Evolutionary conservation across 2,888 invertebrate genomes (phyloP).

Genomic region (Troides aeacus): DNA sequence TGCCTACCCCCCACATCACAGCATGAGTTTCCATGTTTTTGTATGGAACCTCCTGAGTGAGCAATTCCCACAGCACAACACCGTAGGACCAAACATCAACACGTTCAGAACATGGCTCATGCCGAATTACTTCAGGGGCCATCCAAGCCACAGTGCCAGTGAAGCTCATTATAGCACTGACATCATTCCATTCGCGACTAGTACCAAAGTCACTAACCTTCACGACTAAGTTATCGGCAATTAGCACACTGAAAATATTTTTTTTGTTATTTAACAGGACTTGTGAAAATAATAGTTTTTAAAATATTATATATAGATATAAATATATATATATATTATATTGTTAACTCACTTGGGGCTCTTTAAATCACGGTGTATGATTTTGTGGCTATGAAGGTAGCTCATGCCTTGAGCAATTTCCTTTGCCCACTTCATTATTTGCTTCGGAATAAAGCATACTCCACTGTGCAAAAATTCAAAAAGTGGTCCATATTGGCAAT

Average conservation of each 20-base stretch:
- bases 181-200: constrained; percentile 95
- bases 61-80: constrained; percentile 97
- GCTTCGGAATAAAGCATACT: constrained; percentile 89
- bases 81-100: constrained; percentile 99
- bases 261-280: background rate
- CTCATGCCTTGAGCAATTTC: constrained; percentile 98
- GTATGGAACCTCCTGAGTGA: constrained; percentile 87
- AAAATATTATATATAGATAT: too few relatives aligned
- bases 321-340: background rate
- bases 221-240: constrained; percentile 88
- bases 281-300: too few relatives aligned
- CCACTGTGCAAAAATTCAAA: constrained; percentile 94
- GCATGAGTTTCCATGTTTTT: constrained; percentile 91
- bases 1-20: constrained; percentile 99
- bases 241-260: constrained; percentile 85
- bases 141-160: constrained; percentile 99
- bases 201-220: constrained; percentile 99
- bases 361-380: constrained; percentile 98
- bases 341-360: constrained; percentile 94
- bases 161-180: constrained; percentile 97
- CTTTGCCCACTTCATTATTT: constrained; percentile 95
- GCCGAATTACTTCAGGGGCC: constrained; percentile 99
- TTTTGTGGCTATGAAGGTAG: constrained; percentile 96
- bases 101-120: constrained; percentile 97
- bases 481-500: constrained; percentile 96